A percentile compares a stretch with the other conserved stretches of the same genome.
Evolutionary conservation across 2,888 invertebrate genomes (phyloP).

Genomic region (Marasmarcha lunaedactyla): DNA sequence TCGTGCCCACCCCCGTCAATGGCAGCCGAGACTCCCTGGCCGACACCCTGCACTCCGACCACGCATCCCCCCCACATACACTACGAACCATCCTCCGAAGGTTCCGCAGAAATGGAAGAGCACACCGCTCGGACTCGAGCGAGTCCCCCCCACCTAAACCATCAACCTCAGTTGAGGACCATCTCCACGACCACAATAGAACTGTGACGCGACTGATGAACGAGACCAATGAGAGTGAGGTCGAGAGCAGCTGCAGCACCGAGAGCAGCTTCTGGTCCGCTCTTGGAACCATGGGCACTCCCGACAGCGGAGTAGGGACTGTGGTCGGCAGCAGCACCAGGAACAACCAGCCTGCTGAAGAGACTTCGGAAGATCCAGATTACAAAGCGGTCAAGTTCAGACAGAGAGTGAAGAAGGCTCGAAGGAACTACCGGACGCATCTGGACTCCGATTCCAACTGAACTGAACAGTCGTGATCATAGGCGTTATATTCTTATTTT

Average conservation of each 20-base stretch:
- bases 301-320: constrained; percentile 53
- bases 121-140: constrained; percentile 41
- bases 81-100: constrained; percentile 30
- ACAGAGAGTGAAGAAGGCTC: constrained; percentile 72
- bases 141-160: constrained; percentile 49
- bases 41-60: constrained; percentile 41
- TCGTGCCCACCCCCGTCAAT: constrained; percentile 71
- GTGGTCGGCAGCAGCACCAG: constrained; percentile 42
- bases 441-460: constrained; percentile 76
- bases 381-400: constrained; percentile 64
- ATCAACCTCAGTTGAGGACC: constrained; percentile 26
- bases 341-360: constrained; percentile 29
- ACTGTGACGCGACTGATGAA: constrained; percentile 57
- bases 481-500: too few species aligned
- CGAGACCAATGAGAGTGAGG: constrained; percentile 60
- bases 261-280: constrained; percentile 23
- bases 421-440: constrained; percentile 73
- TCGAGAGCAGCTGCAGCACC: constrained; percentile 60
- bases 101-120: constrained; percentile 35
- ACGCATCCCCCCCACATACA: constrained; percentile 25
- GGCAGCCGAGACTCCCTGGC: constrained; percentile 59
- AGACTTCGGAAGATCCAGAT: constrained; percentile 56
- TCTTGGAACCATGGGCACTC: constrained; percentile 25
- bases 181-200: constrained; percentile 33
- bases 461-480: constrained; percentile 28